These are phyloP conservation scores for Nephrocerus scutellatus DNA, from an alignment of 2,888 invertebrate genomes.

Conservation along the genomic window DNA sequence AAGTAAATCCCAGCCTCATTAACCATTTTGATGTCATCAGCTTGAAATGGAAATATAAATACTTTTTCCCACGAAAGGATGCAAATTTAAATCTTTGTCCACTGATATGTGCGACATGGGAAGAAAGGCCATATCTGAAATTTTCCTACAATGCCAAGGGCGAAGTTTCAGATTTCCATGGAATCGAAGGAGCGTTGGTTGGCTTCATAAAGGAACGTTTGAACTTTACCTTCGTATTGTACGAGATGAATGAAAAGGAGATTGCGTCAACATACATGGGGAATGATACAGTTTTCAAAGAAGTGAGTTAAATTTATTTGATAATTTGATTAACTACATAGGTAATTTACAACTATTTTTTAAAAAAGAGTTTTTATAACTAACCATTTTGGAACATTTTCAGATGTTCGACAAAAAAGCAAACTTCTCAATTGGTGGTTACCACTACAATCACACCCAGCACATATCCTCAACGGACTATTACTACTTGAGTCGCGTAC, in stretches of 20 bases:
- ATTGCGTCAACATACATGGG: slow-evolving; percentile 27
- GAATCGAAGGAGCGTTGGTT: slow-evolving; percentile 35
- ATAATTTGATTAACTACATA: too few relatives aligned
- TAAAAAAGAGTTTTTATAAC: not conserved
- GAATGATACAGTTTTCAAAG: slow-evolving; percentile 25
- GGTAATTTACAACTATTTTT: too few relatives aligned
- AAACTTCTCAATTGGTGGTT: slow-evolving; percentile 34
- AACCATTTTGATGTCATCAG: slow-evolving; percentile 23
- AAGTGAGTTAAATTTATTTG: too few relatives aligned
- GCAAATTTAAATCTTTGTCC: slow-evolving; percentile 32
- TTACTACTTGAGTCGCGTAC: slow-evolving; percentile 32
- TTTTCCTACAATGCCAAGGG: slow-evolving; percentile 2
- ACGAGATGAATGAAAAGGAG: slow-evolving; percentile 27
- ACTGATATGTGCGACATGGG: slow-evolving; percentile 34
- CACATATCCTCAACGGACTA: slow-evolving; percentile 30
- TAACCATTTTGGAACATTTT: too few relatives aligned
- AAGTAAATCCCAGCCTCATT: slow-evolving; percentile 24
- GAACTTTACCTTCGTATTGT: slow-evolving; percentile 31
- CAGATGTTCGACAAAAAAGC: slow-evolving; percentile 29
- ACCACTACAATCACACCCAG: slow-evolving; percentile 24
- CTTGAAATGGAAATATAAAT: slow-evolving; percentile 23
- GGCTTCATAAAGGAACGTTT: slow-evolving; percentile 29
- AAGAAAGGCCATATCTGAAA: slow-evolving; percentile 34
- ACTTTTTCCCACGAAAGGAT: slow-evolving; percentile 30
- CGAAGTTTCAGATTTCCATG: slow-evolving; percentile 17